Evolutionary conservation across 2,888 invertebrate genomes (phyloP), one percentile per base, ranked within the genome.

Genomic region (Ormyrus thymus): DNA sequence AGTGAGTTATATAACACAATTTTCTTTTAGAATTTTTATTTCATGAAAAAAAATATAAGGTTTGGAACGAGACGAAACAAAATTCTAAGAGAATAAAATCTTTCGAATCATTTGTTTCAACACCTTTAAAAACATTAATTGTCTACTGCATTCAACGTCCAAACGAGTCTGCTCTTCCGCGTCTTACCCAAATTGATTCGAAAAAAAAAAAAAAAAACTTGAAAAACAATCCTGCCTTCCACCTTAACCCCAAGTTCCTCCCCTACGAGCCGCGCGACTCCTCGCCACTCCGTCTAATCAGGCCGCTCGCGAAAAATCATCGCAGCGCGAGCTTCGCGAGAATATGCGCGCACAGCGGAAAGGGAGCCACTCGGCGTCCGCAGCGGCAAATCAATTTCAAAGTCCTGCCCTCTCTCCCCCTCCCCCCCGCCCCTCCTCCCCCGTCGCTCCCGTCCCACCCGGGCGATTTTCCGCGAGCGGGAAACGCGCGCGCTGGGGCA

Each of bases 31-130:
- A 62, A 61, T 70, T 71, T 1, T 62, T n/a, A 11, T 65, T 50
- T 58, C 51, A 61, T 50, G 29, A 69, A 76, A 68, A 76, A 48
- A 77, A 74, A 73, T 62, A 9, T 64, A 72, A 69, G 68, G 56
- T 29, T 65, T 59, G 56, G 51, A 70, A 74, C 11, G 45, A 65
- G 53, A 79, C 80, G 61, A 81, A 80, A 80, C 70, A 80, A 68
- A 76, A 80, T 29, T 29, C 1, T 29, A 1, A 29, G 29, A 29
- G 1, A 29, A 1, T 29, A 29, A 29, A 29, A 29, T 29, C 29
- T 29, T 29, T 29, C 29, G 29, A 29, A 29, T 29, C 29, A 29
- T 1, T 29, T 29, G 29, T 29, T 29, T 29, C 29, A 1, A 29
- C 29, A 29, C 29, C 29, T 29, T 1, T 1, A 29, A 29, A 29